Evolutionary conservation across 2,113 vertebrate species (phyloP).

Genomic region (Stegastes partitus): DNA sequence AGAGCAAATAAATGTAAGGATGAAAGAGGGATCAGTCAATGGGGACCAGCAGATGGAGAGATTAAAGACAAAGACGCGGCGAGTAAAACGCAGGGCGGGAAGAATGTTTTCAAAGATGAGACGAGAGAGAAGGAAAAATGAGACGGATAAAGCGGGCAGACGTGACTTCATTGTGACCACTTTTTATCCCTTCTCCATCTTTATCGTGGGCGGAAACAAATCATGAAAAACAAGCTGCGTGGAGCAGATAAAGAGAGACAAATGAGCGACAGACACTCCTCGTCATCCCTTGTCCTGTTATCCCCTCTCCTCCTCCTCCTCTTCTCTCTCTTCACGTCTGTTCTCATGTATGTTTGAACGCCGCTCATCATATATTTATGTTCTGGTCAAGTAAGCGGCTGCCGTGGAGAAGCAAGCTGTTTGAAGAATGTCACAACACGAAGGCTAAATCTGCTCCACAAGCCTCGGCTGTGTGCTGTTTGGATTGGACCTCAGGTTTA

Average conservation of each 20-base stretch:
- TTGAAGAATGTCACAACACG: conserved; percentile 27
- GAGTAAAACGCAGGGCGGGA: neutral
- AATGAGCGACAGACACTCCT: neutral
- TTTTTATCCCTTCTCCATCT: conserved; percentile 10
- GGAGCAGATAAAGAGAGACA: conserved; percentile 9
- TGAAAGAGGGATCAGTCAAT: conserved; percentile 24
- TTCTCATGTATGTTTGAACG: conserved; percentile 69
- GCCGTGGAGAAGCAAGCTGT: conserved; percentile 38
- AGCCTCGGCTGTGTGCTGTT: neutral
- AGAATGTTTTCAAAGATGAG: neutral
- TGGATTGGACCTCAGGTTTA: neutral
- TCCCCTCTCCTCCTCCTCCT: neutral
- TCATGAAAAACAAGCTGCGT: neutral
- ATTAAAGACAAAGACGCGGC: conserved; percentile 10
- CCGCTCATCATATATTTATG: conserved; percentile 63
- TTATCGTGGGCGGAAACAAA: neutral
- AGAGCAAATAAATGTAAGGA: conserved; percentile 5
- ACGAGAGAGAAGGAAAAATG: neutral
- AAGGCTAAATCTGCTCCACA: conserved; percentile 19
- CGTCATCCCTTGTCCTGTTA: conserved; percentile 21
- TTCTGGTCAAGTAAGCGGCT: conserved; percentile 27
- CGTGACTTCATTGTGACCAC: neutral
- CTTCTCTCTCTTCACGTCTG: conserved; percentile 33
- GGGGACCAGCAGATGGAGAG: conserved; percentile 25
- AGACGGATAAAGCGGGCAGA: neutral